Conservation (phyloP, 2,888 invertebrate species). For the Drosophila mulleri region DNA sequence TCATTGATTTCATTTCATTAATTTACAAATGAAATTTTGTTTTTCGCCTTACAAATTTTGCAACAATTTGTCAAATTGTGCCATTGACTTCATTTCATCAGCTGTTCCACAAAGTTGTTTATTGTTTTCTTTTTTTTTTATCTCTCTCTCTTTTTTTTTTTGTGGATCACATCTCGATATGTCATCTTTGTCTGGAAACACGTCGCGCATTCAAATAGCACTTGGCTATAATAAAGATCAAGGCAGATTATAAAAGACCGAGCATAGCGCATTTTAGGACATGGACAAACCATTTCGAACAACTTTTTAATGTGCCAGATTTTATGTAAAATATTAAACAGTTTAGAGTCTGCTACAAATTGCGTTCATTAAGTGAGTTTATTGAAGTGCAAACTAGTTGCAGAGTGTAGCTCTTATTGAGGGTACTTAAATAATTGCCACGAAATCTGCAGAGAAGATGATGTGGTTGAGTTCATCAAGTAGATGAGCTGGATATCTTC, state of each 20-base stretch:
- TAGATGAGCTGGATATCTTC: not conserved
- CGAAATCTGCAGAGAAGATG: not conserved
- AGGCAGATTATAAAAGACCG: conserved; percentile 44
- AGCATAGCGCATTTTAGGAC: conserved; percentile 29
- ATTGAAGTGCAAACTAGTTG: conserved; percentile 38
- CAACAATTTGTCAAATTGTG: conserved; percentile 42
- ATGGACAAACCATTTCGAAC: conserved; percentile 28
- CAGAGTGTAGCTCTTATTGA: not conserved
- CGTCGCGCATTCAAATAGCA: conserved; percentile 52
- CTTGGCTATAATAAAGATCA: conserved; percentile 68
- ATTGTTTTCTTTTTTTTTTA: too few species aligned
- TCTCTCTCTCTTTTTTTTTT: conserved; percentile 32
- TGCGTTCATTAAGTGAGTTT: conserved; percentile 52
- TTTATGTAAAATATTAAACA: conserved; percentile 20
- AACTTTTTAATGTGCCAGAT: conserved; percentile 28
- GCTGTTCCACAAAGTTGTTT: conserved; percentile 11
- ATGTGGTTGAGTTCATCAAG: not conserved
- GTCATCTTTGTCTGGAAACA: conserved; percentile 18
- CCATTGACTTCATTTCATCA: conserved; percentile 24
- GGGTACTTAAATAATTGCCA: not conserved
- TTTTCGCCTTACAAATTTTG: conserved; percentile 44
- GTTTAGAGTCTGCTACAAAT: conserved; percentile 34
- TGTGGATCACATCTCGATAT: conserved; percentile 44
- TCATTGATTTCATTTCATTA: conserved; percentile 63
- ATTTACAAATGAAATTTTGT: conserved; percentile 50